phyloP scores from a whole-genome alignment of 1,140 invertebrate species.

The Venustaconcha ellipsiformis region DNA sequence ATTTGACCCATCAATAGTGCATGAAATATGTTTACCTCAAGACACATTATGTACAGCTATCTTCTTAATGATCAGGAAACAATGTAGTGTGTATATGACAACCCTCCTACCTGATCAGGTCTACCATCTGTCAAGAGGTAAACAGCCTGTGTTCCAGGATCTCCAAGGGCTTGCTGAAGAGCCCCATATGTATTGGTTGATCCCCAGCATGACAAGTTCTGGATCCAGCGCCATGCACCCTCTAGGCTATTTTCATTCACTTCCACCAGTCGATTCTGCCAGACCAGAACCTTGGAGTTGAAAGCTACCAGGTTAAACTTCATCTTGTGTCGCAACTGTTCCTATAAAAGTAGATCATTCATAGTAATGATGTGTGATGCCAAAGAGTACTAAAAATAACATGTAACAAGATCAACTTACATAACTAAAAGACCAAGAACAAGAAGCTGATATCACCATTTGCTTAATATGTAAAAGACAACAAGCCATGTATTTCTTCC shows the following conservation, averaged over 20 bases:
- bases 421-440: too few relatives aligned
- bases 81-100: too few relatives aligned
- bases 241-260: conserved; percentile 62
- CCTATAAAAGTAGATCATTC: conserved; percentile 44
- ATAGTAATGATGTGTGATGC: background rate
- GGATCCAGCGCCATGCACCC: conserved; percentile 66
- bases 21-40: too few relatives aligned
- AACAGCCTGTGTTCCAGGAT: conserved; percentile 65
- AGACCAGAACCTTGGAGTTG: conserved; percentile 58
- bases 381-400: background rate
- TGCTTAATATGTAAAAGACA: too few relatives aligned
- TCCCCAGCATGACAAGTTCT: conserved; percentile 64
- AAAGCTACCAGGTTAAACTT: conserved; percentile 67
- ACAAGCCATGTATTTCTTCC: too few relatives aligned
- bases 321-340: conserved; percentile 68
- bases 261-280: conserved; percentile 66
- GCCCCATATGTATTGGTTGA: conserved; percentile 69
- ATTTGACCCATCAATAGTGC: too few relatives aligned
- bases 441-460: too few relatives aligned
- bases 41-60: too few relatives aligned
- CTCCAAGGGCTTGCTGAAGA: conserved; percentile 62
- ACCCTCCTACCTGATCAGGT: conserved; percentile 63
- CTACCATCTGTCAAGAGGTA: conserved; percentile 69
- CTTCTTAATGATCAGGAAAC: too few relatives aligned
- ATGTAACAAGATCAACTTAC: too few relatives aligned